These are phyloP conservation scores for Harpalus rufipes DNA, from an alignment of 2,888 invertebrate species.

Conservation along the genomic window DNA sequence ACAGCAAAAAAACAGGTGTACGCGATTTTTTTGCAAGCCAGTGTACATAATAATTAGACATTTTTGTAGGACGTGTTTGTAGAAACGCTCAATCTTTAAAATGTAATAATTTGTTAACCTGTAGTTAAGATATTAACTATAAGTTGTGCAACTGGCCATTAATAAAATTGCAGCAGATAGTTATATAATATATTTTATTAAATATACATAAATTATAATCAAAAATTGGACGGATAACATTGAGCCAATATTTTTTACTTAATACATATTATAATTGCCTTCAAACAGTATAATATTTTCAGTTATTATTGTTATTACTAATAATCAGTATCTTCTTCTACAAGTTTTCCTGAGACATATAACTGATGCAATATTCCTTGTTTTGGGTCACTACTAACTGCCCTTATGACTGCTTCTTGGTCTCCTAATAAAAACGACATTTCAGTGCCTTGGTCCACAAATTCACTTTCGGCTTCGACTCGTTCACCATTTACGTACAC, in stretches of 20 bases:
- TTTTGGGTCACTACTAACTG: slow-evolving; percentile 79
- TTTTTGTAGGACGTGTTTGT: too few relatives aligned
- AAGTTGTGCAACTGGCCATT: too few relatives aligned
- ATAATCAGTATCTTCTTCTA: slow-evolving; percentile 73
- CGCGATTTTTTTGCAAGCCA: too few relatives aligned
- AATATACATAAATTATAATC: slow-evolving; percentile 8
- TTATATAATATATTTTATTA: slow-evolving; percentile 24
- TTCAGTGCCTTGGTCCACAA: slow-evolving; percentile 91
- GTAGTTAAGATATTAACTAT: too few relatives aligned
- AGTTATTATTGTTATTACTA: not conserved
- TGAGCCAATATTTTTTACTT: not conserved
- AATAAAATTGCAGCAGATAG: not conserved
- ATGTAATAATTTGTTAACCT: too few relatives aligned
- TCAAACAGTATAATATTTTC: too few relatives aligned
- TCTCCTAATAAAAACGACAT: slow-evolving; percentile 84
- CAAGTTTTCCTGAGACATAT: slow-evolving; percentile 72
- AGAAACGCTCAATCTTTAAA: too few relatives aligned
- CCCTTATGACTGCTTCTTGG: slow-evolving; percentile 78
- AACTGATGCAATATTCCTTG: slow-evolving; percentile 75
- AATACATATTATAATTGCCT: too few relatives aligned
- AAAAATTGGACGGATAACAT: slow-evolving; percentile 27
- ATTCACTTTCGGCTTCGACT: slow-evolving; percentile 87
- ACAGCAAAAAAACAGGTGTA: too few relatives aligned
- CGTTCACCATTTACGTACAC: slow-evolving; percentile 88
- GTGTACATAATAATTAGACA: too few relatives aligned